A percentile compares a stretch with the other conserved stretches of the same genome.
phyloP scores from a whole-genome alignment of 2,113 vertebrate genomes.

The Sapayoa aenigma region DNA sequence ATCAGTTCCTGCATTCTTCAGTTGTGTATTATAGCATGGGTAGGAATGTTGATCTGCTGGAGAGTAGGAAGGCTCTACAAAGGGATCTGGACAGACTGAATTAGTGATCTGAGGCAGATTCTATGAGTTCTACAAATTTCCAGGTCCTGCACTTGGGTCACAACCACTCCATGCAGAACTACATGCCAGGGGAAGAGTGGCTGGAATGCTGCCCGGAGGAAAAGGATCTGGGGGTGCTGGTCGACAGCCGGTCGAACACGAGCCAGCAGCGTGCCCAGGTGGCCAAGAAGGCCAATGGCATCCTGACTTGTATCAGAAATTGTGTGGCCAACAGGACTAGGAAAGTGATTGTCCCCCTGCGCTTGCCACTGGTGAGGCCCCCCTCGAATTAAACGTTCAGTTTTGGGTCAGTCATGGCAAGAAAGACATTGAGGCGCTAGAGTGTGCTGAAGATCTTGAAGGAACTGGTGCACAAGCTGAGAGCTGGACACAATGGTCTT shows the following conservation, averaged over 20 bases:
- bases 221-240: not conserved
- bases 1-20: not conserved
- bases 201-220: accelerated
- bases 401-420: not conserved
- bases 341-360: accelerated
- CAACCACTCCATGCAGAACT: not conserved
- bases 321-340: no score
- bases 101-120: accelerated
- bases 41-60: not conserved
- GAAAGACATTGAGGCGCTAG: not conserved
- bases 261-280: not conserved
- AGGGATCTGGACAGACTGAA: not conserved
- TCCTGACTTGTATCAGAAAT: not conserved
- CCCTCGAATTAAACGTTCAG: accelerated
- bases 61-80: not conserved
- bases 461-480: not conserved
- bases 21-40: not conserved
- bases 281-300: not conserved
- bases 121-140: not conserved
- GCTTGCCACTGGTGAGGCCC: accelerated
- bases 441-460: not conserved
- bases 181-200: not conserved
- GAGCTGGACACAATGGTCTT: not conserved
- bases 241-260: accelerated
- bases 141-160: not conserved